These are phyloP conservation scores for Heliconius himera DNA, from an alignment of 1,140 invertebrate species.

Conservation along the genomic window DNA sequence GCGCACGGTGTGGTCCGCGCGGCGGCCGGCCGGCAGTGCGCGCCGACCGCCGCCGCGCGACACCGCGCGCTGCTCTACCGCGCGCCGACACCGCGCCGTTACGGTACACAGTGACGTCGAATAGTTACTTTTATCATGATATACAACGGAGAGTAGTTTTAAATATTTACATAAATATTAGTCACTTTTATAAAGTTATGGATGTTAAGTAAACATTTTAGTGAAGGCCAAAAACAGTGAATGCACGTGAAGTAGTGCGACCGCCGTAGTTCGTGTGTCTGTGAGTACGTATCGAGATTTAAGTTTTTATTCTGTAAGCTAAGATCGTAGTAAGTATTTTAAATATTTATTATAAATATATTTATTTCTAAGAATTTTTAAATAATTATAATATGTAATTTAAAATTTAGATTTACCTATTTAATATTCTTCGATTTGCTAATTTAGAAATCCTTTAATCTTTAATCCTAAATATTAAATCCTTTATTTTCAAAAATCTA, in stretches of 20 bases:
- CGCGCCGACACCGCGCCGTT: neutral
- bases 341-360: neutral
- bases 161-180: neutral
- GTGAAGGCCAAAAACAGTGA: neutral
- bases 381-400: no score
- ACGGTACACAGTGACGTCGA: neutral
- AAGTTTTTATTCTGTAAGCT: neutral
- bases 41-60: neutral
- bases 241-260: neutral
- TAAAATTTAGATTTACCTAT: no score
- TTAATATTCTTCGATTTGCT: no score
- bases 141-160: neutral
- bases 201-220: neutral
- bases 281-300: neutral
- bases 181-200: neutral
- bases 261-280: neutral
- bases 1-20: neutral
- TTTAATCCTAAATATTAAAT: no score
- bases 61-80: neutral
- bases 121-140: neutral
- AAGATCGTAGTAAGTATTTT: neutral
- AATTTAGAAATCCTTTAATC: no score
- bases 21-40: conserved; percentile 1
- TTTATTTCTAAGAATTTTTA: neutral
- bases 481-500: no score